A percentile compares a stretch with the other conserved stretches of the same genome.
Evolutionary conservation across 2,888 invertebrate genomes (phyloP).

Genomic region (Fabriciana adippe): DNA sequence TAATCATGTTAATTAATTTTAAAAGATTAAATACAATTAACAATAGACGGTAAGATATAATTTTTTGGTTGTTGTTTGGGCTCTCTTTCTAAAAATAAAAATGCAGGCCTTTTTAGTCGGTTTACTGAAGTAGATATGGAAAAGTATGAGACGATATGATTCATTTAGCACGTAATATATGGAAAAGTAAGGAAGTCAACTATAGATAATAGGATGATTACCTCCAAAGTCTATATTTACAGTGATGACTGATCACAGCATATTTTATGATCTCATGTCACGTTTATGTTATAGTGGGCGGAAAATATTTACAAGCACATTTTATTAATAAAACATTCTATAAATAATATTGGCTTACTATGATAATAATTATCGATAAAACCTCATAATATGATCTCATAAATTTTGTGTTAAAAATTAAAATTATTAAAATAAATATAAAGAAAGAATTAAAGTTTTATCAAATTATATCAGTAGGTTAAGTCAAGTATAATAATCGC

Average conservation of each 20-base stretch:
- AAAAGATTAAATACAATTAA: too few relatives aligned
- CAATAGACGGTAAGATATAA: too few relatives aligned
- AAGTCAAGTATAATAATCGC: conserved; percentile 2
- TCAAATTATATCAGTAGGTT: not conserved
- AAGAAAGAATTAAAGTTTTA: too few relatives aligned
- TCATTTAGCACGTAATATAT: conserved; percentile 7
- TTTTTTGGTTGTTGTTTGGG: too few relatives aligned
- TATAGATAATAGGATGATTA: conserved; percentile 21
- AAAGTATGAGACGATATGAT: not conserved
- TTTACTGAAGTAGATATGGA: too few relatives aligned
- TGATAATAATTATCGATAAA: too few relatives aligned
- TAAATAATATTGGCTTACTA: conserved; percentile 2
- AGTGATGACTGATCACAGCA: conserved; percentile 23
- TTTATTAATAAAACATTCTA: not conserved
- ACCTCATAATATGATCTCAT: too few relatives aligned
- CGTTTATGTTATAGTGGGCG: conserved; percentile 14
- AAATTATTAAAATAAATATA: too few relatives aligned
- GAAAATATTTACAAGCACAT: conserved; percentile 14
- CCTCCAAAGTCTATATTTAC: conserved; percentile 22
- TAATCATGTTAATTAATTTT: too few relatives aligned
- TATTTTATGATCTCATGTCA: conserved; percentile 20
- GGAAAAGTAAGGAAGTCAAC: conserved; percentile 2
- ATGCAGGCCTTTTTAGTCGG: too few relatives aligned
- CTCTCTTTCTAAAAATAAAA: too few relatives aligned
- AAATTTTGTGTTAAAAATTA: too few relatives aligned